phyloP scores from a whole-genome alignment of 2,113 vertebrate species.

The Ardeotis arabs region DNA sequence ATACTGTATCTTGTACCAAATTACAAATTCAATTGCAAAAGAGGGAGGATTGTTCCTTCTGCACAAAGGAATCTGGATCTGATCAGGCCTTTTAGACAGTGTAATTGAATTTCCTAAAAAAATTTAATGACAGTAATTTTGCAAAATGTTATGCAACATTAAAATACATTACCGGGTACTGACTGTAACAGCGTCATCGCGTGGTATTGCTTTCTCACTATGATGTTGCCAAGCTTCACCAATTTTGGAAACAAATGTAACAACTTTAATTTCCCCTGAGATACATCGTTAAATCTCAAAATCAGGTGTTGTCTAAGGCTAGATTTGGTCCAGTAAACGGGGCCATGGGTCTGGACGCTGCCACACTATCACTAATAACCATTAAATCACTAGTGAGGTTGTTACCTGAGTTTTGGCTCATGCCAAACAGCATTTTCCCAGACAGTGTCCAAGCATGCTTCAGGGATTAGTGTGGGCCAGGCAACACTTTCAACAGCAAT shows the following conservation, averaged over 20 bases:
- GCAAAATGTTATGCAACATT: not conserved
- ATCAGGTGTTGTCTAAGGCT: not conserved
- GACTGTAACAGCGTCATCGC: not conserved
- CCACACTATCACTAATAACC: not conserved
- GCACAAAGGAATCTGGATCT: not conserved
- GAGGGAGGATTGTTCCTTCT: not conserved
- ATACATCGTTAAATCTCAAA: not conserved
- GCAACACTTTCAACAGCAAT: not conserved
- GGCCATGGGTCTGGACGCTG: rapidly evolving
- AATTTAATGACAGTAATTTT: not conserved
- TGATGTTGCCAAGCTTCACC: not conserved
- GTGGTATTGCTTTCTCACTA: not conserved
- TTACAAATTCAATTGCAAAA: not conserved
- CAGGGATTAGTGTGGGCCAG: not conserved
- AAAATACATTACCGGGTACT: not conserved
- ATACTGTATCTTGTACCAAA: not conserved
- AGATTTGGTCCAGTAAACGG: not conserved
- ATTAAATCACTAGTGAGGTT: not conserved
- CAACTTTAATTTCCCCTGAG: not conserved
- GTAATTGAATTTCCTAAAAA: not conserved
- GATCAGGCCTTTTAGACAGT: not conserved
- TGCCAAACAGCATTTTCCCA: not conserved
- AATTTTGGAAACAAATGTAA: not conserved
- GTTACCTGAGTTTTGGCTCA: not conserved
- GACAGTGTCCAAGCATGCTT: not conserved